phyloP scores from a whole-genome alignment of 2,113 vertebrate genomes.

The Galbula dea region DNA sequence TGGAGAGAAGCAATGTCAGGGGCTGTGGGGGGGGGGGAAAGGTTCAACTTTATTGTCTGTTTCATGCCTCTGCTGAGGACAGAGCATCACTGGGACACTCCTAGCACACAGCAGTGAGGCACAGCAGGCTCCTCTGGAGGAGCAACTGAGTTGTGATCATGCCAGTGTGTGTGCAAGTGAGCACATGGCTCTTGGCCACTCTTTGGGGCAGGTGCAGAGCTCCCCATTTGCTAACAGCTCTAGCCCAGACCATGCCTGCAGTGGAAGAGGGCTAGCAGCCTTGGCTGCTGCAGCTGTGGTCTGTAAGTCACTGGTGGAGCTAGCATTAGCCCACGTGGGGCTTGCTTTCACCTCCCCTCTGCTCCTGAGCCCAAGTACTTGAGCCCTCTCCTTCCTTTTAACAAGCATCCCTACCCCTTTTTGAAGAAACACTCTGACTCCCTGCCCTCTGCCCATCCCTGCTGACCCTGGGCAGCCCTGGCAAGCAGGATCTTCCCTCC shows the following conservation, averaged over 20 bases:
- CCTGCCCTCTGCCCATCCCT: background rate
- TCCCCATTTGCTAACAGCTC: background rate
- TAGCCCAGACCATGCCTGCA: background rate
- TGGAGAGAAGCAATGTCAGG: background rate
- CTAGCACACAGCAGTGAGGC: background rate
- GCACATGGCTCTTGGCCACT: fast-evolving
- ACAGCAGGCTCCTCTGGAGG: background rate
- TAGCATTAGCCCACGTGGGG: fast-evolving
- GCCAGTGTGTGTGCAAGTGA: too few species aligned
- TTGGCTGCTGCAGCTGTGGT: background rate
- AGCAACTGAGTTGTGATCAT: fast-evolving
- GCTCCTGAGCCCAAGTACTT: background rate
- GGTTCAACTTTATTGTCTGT: background rate
- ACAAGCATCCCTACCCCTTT: background rate
- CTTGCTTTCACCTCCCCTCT: background rate
- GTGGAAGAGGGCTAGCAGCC: background rate
- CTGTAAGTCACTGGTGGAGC: background rate
- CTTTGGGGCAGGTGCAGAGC: background rate
- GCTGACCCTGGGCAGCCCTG: background rate
- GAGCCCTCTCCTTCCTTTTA: background rate
- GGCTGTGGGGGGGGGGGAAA: too few species aligned
- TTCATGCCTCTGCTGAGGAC: background rate
- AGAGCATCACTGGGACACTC: background rate
- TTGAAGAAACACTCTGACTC: background rate
- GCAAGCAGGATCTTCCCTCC: background rate